These are phyloP conservation scores for Typhlomys cinereus DNA, from an alignment of 2,113 vertebrate genomes.

Conservation along the genomic window DNA sequence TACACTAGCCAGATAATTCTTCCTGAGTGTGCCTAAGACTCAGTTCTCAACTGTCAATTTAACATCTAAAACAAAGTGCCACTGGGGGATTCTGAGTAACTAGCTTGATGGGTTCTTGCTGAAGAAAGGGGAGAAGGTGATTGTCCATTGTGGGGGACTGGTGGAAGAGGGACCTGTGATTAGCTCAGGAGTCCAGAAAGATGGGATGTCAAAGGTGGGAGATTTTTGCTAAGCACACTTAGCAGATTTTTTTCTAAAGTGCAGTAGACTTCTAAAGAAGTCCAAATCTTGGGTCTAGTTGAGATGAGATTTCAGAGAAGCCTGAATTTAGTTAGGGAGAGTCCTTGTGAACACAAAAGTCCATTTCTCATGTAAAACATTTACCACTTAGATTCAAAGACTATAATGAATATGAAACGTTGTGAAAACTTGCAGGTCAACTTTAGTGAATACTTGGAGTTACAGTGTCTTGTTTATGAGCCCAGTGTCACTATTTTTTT, in stretches of 20 bases:
- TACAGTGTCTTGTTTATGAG: slow-evolving; percentile 62
- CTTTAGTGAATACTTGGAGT: slow-evolving; percentile 59
- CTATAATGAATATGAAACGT: slow-evolving; percentile 55
- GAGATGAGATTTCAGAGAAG: slow-evolving; percentile 5
- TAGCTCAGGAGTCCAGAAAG: background rate
- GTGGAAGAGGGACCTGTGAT: background rate
- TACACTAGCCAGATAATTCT: too few species aligned
- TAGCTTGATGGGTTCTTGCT: background rate
- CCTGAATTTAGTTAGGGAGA: background rate
- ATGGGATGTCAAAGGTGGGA: background rate
- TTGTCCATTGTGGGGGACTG: background rate
- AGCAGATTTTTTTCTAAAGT: background rate
- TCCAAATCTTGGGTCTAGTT: background rate
- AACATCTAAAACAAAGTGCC: too few species aligned
- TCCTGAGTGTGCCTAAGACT: too few species aligned
- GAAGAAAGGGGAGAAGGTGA: background rate
- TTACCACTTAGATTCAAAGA: slow-evolving; percentile 40
- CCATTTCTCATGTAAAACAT: slow-evolving; percentile 41
- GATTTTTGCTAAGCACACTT: background rate
- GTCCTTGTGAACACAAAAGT: background rate
- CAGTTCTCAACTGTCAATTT: too few species aligned
- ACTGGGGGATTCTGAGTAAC: background rate
- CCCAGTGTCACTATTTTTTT: slow-evolving; percentile 57
- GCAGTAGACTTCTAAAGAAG: background rate
- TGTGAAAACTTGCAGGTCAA: slow-evolving; percentile 62